Base-by-base conservation (phyloP, 2,113 vertebrate genomes). In the Etheostoma spectabile region DNA sequence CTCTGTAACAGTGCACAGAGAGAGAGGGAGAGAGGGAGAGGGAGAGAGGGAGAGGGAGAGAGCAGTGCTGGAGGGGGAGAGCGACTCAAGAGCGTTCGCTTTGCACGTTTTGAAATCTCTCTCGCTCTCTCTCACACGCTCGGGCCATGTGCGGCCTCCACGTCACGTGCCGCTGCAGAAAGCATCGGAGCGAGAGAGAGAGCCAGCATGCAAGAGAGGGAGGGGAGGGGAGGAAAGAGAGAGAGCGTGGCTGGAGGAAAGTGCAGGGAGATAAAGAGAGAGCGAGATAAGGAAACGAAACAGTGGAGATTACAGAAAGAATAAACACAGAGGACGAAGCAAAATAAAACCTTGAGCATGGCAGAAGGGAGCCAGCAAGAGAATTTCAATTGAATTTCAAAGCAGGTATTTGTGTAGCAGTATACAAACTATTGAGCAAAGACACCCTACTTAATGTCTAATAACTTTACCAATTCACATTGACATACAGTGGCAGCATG, bases 161-260 rank as follows among this genome's bases (percentile, higher is more conserved):
- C 80, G 86, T 96, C 95, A 96, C 95, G 94, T 95, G 95, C 93
- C 73, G 88, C 87, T 95, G 94, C 95, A 94, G 94, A 93, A 88
- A 92, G 92, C 90, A 90, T 75, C 77, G 52, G 84, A 92, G 87
- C 71, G 77, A 90, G 89, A 91, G 89, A 91, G 86, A 83, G 85
- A 61, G 72, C 59, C 33, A 71, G 86, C 73, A 49, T 42, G 85
- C 65, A 53, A 60, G 76, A 84, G 52, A 19, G 72, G 79, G 59
- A 27, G 65, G 55, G 85, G n/a, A 18, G 30, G 27, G 69, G 82
- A 24, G 52, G 35, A 21, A 22, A 19, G 66, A 42, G 71, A 57
- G 52, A 52, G 35, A 49, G 53, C 1, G 51, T 53, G 66, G 35
- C 2, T 24, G 45, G 38, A 38, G 46, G 5, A 68, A 38, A 42